Evolutionary conservation across 2,797 vertebrate genomes (phyloP), one percentile per base, ranked within the genome.

Genomic region (Poecilia picta): DNA sequence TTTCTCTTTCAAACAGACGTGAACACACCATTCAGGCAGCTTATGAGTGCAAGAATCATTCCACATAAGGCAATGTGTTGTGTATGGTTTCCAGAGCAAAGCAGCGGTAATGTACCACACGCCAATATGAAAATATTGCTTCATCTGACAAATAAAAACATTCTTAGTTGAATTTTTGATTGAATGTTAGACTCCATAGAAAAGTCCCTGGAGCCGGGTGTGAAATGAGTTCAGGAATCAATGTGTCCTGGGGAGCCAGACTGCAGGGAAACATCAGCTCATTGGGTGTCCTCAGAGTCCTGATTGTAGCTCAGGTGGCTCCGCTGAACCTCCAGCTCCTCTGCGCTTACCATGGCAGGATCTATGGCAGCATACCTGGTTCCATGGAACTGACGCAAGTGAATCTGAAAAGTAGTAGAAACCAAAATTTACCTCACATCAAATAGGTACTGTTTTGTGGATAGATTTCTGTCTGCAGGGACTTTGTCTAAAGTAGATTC

Each of bases 301-400:
- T 92, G 94, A 84, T 81, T 71, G 0, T 89, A 39, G 73, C 92
- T 89, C 20, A 96, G 91, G 71, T 85, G 94, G 83, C 94, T 92
- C 83, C 96, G 96, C 78, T 98, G 98, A 31, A 98, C 97, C 88
- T 98, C 97, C 31, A 98, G 95, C 86, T 99, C 98, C 88, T 99
- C 98, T 0, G 97, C 95, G 0, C 96, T 98, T 82, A 99, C 95
- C 98, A 99, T 98, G 41, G 96, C 95, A 0, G 97, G 97, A 87
- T 97, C 97, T 8, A 99, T 98, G 83, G 98, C 98, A 0, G 98
- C 97, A 0, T 98, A 98, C 16, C 97, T 95, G 1, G 97, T 99
- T 41, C 98, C 98, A 0, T 99, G 98, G 91, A 99, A 99, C 88
- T 99, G 98, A 39, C 98, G 97, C 82, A 99, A 81, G 74, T 99